phyloP scores from a whole-genome alignment of 2,113 vertebrate species.

The Spilogale gracilis region DNA sequence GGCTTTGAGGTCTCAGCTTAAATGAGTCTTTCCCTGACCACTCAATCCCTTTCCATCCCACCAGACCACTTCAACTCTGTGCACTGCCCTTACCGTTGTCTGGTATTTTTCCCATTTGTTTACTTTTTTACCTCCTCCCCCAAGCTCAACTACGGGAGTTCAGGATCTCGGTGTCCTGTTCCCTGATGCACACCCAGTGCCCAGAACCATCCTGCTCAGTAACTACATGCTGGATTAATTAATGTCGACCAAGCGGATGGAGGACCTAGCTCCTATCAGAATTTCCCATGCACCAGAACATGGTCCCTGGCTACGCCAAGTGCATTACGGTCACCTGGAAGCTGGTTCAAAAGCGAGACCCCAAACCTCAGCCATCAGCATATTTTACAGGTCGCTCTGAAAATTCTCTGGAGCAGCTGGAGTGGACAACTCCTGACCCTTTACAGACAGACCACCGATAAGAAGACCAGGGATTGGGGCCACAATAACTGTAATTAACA shows the following conservation, averaged over 20 bases:
- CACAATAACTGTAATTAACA: not conserved
- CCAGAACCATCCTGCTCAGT: not conserved
- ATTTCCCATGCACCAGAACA: not conserved
- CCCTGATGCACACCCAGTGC: not conserved
- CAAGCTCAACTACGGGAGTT: not conserved
- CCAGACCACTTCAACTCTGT: not conserved
- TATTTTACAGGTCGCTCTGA: not conserved
- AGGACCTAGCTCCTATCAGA: not conserved
- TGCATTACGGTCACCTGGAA: not conserved
- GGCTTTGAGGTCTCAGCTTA: not conserved
- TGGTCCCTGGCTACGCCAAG: not conserved
- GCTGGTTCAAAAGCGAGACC: not conserved
- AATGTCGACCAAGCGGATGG: not conserved
- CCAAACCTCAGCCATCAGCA: not conserved
- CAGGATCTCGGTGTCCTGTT: not conserved
- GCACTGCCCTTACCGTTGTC: fast-evolving
- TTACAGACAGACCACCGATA: too few species aligned
- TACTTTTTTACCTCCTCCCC: not conserved
- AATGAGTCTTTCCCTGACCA: not conserved
- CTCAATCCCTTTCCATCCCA: too few species aligned
- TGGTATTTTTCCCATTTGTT: not conserved
- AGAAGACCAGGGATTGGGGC: not conserved
- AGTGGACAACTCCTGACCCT: not conserved
- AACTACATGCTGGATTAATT: not conserved
- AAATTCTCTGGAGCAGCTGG: not conserved